Percentiles rank a stretch among this genome's conserved stretches.
phyloP scores from a whole-genome alignment of 2,113 vertebrate species.

The Phrynosoma blainvillii region DNA sequence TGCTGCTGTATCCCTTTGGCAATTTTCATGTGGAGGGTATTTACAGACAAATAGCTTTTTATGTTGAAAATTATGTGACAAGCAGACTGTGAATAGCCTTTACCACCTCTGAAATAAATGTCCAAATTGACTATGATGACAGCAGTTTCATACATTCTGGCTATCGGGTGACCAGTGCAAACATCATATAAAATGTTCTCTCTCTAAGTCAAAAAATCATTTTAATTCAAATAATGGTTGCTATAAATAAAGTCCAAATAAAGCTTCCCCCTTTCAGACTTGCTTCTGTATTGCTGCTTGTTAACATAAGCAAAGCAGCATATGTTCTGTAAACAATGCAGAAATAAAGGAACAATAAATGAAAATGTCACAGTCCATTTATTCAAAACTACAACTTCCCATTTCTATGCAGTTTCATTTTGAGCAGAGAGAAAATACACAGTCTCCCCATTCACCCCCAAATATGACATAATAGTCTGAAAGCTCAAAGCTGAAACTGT shows the following conservation, averaged over 20 bases:
- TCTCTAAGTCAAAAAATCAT: neutral
- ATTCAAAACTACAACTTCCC: constrained; percentile 24
- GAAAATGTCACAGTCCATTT: constrained; percentile 1
- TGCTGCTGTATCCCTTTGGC: neutral
- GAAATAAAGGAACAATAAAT: constrained; percentile 17
- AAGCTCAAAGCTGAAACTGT: neutral
- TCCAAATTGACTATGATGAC: neutral
- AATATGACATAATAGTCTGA: fast-evolving
- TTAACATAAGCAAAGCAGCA: neutral
- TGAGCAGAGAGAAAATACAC: neutral
- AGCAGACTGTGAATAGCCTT: neutral
- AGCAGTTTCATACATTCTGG: neutral
- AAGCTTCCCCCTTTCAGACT: neutral
- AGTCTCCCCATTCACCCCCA: neutral
- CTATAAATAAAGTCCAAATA: neutral
- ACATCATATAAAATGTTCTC: neutral
- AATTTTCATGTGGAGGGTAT: neutral
- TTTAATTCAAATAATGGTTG: neutral
- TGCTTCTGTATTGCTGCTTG: constrained; percentile 2
- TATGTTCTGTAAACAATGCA: neutral
- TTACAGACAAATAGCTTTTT: neutral
- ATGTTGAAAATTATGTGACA: constrained; percentile 2
- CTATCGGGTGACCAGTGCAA: neutral
- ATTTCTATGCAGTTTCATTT: neutral
- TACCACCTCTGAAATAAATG: constrained; percentile 18